phyloP scores from a whole-genome alignment of 2,797 vertebrate genomes.

The Amphiprion clarkii region DNA sequence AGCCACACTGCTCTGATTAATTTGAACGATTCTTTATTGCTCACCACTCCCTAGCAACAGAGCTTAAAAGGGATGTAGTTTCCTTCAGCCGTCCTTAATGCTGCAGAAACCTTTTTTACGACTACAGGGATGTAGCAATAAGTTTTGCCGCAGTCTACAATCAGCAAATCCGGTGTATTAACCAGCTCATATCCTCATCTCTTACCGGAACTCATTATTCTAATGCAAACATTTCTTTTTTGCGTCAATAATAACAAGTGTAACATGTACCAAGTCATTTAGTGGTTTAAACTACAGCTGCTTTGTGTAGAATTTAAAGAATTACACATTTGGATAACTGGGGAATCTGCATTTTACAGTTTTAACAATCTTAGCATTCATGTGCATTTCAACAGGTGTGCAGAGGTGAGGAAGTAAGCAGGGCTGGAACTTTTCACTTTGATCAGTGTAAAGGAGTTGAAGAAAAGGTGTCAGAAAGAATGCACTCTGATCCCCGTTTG shows the following conservation, averaged over 20 bases:
- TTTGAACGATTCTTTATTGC: conserved; percentile 37
- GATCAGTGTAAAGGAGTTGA: no score
- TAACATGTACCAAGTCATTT: no score
- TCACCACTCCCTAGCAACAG: conserved; percentile 56
- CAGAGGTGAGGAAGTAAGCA: no score
- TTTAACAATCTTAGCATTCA: not conserved
- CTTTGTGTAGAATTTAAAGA: no score
- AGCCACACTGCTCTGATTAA: conserved; percentile 41
- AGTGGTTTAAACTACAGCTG: no score
- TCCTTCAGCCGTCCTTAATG: conserved; percentile 50
- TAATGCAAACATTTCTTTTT: not conserved
- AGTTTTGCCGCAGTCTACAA: not conserved
- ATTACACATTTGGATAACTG: no score
- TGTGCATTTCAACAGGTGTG: not conserved
- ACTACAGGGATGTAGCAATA: not conserved
- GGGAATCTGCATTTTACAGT: no score
- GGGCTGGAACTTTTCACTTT: no score
- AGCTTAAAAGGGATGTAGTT: conserved; percentile 41
- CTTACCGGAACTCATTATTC: not conserved
- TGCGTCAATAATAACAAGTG: no score
- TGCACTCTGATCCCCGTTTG: no score
- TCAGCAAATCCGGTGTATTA: not conserved
- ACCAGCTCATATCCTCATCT: not conserved
- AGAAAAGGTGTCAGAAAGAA: not conserved
- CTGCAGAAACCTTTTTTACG: conserved; percentile 19